These are phyloP conservation scores for Subanguina moxae DNA, from an alignment of 1,140 invertebrate genomes.

Conservation along the genomic window DNA sequence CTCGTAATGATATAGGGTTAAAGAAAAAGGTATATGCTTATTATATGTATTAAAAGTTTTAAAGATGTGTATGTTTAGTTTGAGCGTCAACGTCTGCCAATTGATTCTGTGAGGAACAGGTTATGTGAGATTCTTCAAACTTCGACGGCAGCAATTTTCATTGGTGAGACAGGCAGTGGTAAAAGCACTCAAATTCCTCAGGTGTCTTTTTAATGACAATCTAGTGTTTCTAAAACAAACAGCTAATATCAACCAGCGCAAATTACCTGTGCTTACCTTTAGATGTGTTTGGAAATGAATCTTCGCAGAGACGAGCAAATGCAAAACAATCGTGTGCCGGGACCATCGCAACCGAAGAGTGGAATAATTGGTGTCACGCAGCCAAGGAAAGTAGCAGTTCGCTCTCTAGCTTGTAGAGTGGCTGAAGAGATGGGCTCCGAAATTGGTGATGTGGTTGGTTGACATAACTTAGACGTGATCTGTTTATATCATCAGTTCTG, in stretches of 20 bases:
- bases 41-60: too few species aligned
- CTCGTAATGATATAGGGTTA: too few species aligned
- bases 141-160: conserved; percentile 4
- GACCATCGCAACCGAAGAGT: not conserved
- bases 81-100: conserved; percentile 3
- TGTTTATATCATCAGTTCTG: not conserved
- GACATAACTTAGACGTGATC: not conserved
- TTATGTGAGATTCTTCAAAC: not conserved
- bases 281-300: conserved; percentile 85
- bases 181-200: conserved; percentile 61
- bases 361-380: conserved; percentile 79
- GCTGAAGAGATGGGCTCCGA: conserved; percentile 68
- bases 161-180: conserved; percentile 36
- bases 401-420: conserved; percentile 87
- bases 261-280: not conserved
- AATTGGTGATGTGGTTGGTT: conserved; percentile 22
- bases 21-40: too few species aligned
- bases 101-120: conserved; percentile 1
- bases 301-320: not conserved
- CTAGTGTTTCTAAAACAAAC: not conserved
- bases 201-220: conserved; percentile 1
- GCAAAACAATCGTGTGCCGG: not conserved
- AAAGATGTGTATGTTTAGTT: not conserved
- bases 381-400: conserved; percentile 88
- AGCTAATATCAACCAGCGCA: not conserved